Base-by-base conservation (phyloP, 2,888 invertebrate genomes). In the Eupithecia subfuscata region DNA sequence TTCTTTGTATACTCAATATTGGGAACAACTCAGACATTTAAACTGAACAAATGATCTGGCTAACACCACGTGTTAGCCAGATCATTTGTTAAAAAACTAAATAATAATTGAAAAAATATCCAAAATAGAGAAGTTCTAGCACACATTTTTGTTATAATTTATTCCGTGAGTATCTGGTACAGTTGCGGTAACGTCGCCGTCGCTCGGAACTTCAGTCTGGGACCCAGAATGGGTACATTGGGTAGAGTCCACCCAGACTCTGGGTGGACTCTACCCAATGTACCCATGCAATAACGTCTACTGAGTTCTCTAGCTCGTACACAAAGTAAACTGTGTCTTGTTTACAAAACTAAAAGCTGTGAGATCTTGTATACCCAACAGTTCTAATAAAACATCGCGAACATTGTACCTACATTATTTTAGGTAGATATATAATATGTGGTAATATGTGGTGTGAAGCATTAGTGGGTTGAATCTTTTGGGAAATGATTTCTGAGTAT, bases 301-400 rank as follows among this genome's bases (percentile, higher is more conserved):
- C 72, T 73, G 69, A 74, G 75, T 75, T 68, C 76, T 70, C 68
- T 72, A 78, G 75, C 76, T 79, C 68, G 74, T 77, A 78, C 74
- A 83, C 77, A 83, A 68, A 22, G 40, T 25, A 68, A 82, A 79
- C 82, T 82, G 79, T 75, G 69, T 75, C 78, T 82, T 84, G 84
- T 85, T 86, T 84, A 80, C 83, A 69, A 77, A 86, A 87, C 84
- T 87, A 84, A 87, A 86, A 87, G 85, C 81, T 68, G 75, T 77
- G 74, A 67, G 82, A 84, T 82, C 82, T 80, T 81, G 77, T 78
- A 76, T 83, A 78, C 75, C 77, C 70, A 82, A 82, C 75, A 82
- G 82, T 86, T 84, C 83, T 86, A 84, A 83, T 84, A 83, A 84
- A 85, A 84, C 83, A 81, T 82, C 74, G 77, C 75, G 79, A 78